Base-by-base conservation (phyloP, 1,140 invertebrate genomes). In the Uloborus diversus region DNA sequence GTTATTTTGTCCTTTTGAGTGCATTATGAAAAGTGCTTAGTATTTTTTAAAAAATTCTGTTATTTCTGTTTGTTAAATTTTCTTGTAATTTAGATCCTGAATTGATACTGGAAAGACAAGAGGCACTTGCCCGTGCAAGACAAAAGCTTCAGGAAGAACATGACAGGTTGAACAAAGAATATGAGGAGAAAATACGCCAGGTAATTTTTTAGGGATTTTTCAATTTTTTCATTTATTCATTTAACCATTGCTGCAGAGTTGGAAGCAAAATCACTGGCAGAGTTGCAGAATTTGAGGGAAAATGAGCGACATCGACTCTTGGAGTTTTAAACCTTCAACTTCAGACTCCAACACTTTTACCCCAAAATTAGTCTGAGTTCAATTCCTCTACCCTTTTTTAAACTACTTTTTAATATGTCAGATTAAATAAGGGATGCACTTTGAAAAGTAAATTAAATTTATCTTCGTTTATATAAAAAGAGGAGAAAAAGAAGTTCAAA, bases 121-220 rank as follows among this genome's bases (percentile, higher is more conserved):
- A 68, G 49, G 76, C 64, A n/a, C 30, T 68, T 20, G 27, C 25
- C 7, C 23, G 27, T 17, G 64, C 76, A 33, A 23, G 76, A 9
- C 53, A 59, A 17, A 61, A 25, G 27, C 35, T 79, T 49, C 51
- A 47, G 35, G 76, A 79, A 33, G n/a, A 79, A 9, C 76, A 79
- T 69, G 64, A 69, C 3, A 13, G 20, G 17, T 37, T 69, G 25
- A 53, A 33, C 49, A 25, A 11, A 27, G 65, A 61, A 25, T 17
- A 69, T 49, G 53, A 23, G 2, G 51, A 59, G 27, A 79, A 69
- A 51, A 69, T 61, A 65, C 57, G 23, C 57, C 32, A 59, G 28
- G 76, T 79, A 56, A 42, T 30, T 42, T 27, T 35, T 47, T 42
- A 30, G n/a, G n/a, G n/a, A 51, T 30, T 64, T 2, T 17, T 0